Evolutionary conservation across 2,113 vertebrate species (phyloP), one percentile per base, ranked within the genome.

Genomic region (Leptosomus discolor): DNA sequence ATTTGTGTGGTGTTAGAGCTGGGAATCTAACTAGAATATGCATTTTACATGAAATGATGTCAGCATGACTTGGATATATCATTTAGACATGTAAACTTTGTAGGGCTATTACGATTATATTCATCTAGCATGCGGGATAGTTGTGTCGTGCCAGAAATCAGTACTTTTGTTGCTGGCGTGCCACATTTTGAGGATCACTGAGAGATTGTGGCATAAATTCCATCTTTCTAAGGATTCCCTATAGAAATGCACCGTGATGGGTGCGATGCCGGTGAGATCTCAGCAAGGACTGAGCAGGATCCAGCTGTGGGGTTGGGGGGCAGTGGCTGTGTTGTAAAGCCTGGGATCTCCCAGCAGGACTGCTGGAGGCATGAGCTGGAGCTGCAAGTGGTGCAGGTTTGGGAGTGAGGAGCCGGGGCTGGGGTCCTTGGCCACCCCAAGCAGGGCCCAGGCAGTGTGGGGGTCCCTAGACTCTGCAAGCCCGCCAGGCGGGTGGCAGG

Each of bases 221-320:
- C 23, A 2, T 23, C 17, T 75, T 41, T 30, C 23, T 14, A 0
- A 53, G 73, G 88, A 17, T 79, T 75, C 26, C 39, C 12, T 75
- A 0, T 18, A n/a, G 80, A 64, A 80, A 51, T 30, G 21, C 9
- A 0, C 24, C 1, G 6, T 21, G 34, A 2, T n/a, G 63, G 39
- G 19, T 13, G 63, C 4, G 2, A 57, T 12, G 2, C 20, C 16
- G n/a, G 5, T 10, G 68, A 65, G 75, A 30, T 56, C 21, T 50
- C 5, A 2, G 54, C 45, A 4, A 2, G 57, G 82, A 2, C 54
- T 0, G 13, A 37, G 81, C 8, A 7, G 58, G 76, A 15, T 91
- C 36, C 4, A 3, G n/a, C n/a, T 18, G 57, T 2, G 2, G 29
- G 43, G 22, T 18, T 29, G 9, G 32, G 23, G 45, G 3, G 21